Base-by-base conservation (phyloP, 1,140 invertebrate species). In the Trypoxylus dichotomus region DNA sequence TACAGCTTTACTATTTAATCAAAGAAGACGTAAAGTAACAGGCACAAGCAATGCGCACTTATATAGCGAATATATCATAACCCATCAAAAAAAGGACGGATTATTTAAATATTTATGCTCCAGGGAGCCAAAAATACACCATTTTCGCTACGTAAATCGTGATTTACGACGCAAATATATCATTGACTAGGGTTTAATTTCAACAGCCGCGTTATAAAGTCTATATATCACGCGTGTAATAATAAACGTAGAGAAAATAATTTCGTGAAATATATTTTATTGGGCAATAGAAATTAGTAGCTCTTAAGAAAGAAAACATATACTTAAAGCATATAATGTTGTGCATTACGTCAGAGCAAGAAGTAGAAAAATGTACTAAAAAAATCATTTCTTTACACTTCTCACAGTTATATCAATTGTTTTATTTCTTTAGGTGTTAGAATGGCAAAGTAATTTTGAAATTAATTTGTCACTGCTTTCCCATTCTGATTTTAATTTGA, bases 51-150 rank as follows among this genome's bases (percentile, higher is more conserved):
- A n/a, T 54, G 47, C 47, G 15, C 47, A n/a, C 19, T n/a, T 54
- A 15, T 54, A 54, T 54, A 54, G 47, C 47, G 47, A n/a, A 54
- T 5, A 19, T 54, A 54, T 54, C 24, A 68, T 68, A 68, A 68
- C 11, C 24, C 25, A 29, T 68, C 60, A 68, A 29, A 29, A 29
- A 54, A 19, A 24, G 24, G 60, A 24, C 60, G 19, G 60, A 68
- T 68, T 68, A 68, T 68, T 68, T 68, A 68, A 68, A 68, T 68
- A 68, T 68, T 68, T 68, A 68, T 24, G 24, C 24, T 3, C 6
- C 21, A 24, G 24, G 21, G 27, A 29, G 60, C 60, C 60, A 29
- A 68, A 68, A 68, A 29, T 68, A 68, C 8, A 68, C 21, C 15
- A 43, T 54, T 54, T 54, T n/a, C 60, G 60, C 11, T 11, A 68